phyloP scores from a whole-genome alignment of 2,888 invertebrate genomes.

The Patella depressa region DNA sequence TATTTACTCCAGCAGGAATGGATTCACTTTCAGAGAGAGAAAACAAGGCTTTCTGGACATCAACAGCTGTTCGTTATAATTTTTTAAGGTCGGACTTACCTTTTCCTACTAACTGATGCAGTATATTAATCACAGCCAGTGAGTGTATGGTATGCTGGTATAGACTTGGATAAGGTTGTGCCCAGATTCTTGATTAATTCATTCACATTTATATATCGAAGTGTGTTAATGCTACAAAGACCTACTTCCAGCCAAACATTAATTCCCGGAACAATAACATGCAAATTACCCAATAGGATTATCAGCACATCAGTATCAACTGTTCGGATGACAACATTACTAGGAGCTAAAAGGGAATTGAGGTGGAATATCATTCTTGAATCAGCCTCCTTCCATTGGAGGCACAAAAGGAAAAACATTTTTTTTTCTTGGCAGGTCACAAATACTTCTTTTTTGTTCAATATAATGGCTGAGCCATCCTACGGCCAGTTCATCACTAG shows the following conservation, averaged over 20 bases:
- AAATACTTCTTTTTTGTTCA: too few relatives aligned
- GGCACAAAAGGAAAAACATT: too few relatives aligned
- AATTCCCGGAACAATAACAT: neutral
- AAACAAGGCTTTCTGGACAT: neutral
- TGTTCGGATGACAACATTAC: too few relatives aligned
- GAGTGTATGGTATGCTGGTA: neutral
- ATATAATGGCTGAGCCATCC: too few relatives aligned
- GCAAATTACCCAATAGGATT: too few relatives aligned
- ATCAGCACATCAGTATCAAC: too few relatives aligned
- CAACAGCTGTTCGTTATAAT: neutral
- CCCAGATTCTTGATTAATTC: neutral
- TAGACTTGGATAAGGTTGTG: neutral
- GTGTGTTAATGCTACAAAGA: neutral
- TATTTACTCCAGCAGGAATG: neutral
- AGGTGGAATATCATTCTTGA: too few relatives aligned
- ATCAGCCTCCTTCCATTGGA: too few relatives aligned
- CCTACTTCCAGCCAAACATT: neutral
- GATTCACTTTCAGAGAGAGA: neutral
- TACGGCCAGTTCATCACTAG: too few relatives aligned
- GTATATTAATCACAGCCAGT: neutral
- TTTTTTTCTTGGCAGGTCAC: too few relatives aligned
- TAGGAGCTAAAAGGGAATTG: too few relatives aligned
- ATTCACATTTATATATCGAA: neutral
- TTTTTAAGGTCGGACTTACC: neutral
- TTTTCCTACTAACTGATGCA: neutral